These are phyloP conservation scores for Myxocyprinus asiaticus DNA, from an alignment of 2,113 vertebrate genomes.

Conservation along the genomic window DNA sequence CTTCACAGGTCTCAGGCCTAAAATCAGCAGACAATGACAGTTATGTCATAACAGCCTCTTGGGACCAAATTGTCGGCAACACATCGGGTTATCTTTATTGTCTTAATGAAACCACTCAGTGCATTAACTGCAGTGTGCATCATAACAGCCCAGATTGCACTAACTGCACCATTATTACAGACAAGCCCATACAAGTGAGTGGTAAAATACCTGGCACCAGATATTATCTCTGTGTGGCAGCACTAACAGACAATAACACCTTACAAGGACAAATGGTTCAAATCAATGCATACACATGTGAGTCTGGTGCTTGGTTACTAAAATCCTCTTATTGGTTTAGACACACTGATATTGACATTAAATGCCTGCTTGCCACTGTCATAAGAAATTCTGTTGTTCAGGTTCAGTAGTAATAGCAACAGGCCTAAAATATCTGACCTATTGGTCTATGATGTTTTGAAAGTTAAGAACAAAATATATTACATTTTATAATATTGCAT, in stretches of 20 bases:
- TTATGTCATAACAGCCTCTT: not conserved
- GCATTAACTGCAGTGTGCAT: not conserved
- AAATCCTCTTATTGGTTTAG: not conserved
- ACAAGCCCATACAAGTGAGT: rapidly evolving
- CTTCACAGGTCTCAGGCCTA: not conserved
- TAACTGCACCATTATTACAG: not conserved
- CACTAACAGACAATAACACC: not conserved
- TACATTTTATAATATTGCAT: too few relatives aligned
- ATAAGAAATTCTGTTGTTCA: too few relatives aligned
- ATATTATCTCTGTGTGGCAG: conserved; percentile 28
- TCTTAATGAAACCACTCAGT: not conserved
- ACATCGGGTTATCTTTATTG: not conserved
- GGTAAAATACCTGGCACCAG: not conserved
- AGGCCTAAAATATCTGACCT: too few relatives aligned
- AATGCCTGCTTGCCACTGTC: too few relatives aligned
- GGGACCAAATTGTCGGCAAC: not conserved
- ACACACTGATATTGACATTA: too few relatives aligned
- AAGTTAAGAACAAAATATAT: too few relatives aligned
- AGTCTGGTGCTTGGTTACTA: not conserved
- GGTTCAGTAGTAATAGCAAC: too few relatives aligned
- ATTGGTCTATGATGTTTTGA: too few relatives aligned
- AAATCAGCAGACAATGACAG: not conserved
- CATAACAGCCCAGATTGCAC: too few relatives aligned
- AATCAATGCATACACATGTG: conserved; percentile 37
- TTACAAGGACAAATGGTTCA: not conserved